These are phyloP conservation scores for Apogon talboti DNA, from an alignment of 2,797 vertebrate species.

Conservation along the genomic window DNA sequence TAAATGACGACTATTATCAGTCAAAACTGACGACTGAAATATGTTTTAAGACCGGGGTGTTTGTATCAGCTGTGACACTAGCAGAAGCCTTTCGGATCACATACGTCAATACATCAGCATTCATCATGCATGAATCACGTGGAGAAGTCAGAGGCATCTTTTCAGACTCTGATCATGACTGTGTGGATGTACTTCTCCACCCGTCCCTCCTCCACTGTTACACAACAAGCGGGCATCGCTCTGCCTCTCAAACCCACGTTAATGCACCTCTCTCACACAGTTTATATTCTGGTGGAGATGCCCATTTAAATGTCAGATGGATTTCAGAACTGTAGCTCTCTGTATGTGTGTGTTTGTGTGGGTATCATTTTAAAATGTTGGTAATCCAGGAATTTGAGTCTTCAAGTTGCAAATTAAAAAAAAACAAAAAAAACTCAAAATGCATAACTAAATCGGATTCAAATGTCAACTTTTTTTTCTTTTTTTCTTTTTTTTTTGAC, in stretches of 20 bases:
- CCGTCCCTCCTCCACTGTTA: constrained; percentile 65
- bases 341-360: not conserved
- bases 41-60: no score
- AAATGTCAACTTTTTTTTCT: constrained; percentile 21
- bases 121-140: constrained; percentile 1
- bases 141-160: constrained; percentile 22
- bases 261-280: constrained; percentile 21
- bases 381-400: constrained; percentile 4
- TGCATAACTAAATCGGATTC: constrained; percentile 14
- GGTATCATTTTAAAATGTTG: constrained; percentile 2
- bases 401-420: no score
- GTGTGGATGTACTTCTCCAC: constrained; percentile 39
- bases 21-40: no score
- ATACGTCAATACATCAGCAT: not conserved
- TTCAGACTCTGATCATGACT: constrained; percentile 25
- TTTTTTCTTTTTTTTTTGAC: constrained; percentile 15
- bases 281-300: constrained; percentile 38
- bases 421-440: constrained; percentile 12
- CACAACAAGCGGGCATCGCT: constrained; percentile 46
- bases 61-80: not conserved
- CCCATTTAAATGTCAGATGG: constrained; percentile 48
- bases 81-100: not conserved
- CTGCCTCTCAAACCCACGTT: constrained; percentile 60
- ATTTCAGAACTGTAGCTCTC: constrained; percentile 20
- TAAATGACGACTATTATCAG: no score